phyloP scores from a whole-genome alignment of 2,797 vertebrate species.

The Micrastur ruficollis region DNA sequence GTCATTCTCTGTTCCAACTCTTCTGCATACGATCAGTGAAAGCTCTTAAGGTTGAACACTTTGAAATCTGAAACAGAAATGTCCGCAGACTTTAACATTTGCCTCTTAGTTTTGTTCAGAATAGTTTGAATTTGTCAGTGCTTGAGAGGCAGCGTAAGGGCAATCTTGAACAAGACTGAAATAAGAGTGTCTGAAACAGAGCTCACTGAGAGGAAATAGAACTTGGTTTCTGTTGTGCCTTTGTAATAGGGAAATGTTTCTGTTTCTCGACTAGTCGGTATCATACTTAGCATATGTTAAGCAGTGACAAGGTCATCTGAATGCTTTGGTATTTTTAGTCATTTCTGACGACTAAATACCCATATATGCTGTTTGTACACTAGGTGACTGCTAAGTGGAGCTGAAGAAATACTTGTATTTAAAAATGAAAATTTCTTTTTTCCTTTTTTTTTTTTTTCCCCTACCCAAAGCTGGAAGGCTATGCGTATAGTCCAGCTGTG shows the following conservation, averaged over 20 bases:
- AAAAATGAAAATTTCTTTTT: background rate
- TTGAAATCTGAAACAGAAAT: background rate
- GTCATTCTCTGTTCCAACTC: background rate
- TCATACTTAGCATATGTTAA: background rate
- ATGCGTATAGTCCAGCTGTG: background rate
- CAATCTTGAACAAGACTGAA: background rate
- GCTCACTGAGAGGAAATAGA: background rate
- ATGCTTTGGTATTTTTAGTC: background rate
- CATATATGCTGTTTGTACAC: background rate
- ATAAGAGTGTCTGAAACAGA: background rate
- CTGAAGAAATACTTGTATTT: background rate
- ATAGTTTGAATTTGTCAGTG: background rate
- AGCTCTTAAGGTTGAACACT: background rate
- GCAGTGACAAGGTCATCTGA: background rate
- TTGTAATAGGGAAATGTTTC: background rate
- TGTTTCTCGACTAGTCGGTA: background rate
- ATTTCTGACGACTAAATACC: background rate
- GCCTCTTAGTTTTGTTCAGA: background rate
- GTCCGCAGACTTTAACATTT: background rate
- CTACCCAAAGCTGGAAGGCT: background rate
- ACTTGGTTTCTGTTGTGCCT: background rate
- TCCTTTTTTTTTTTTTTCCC: too few relatives aligned
- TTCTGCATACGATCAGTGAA: background rate
- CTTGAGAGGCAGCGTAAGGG: background rate
- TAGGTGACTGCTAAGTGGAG: background rate